Base-by-base conservation (phyloP, 1,140 invertebrate genomes). In the Neuroterus valhalla region DNA sequence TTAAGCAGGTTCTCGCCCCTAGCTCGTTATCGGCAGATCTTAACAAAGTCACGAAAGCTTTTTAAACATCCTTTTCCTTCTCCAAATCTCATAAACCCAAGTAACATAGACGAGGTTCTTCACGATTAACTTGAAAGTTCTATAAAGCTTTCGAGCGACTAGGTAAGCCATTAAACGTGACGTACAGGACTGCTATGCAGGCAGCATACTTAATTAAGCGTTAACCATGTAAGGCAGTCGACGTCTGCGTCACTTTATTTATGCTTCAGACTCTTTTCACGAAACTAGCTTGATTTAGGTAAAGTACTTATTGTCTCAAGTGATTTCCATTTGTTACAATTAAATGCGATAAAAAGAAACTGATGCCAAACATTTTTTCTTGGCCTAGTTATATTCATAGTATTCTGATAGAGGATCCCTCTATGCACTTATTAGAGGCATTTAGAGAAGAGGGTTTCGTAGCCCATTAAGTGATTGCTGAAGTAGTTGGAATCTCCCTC, bases 91-190 rank as follows among this genome's bases (percentile, higher is more conserved):
- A 15, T 62, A 62, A 62, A 14, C 12, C n/a, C 15, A 62, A 38
- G 17, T 62, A 14, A 15, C 55, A 62, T 26, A 15, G 2, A 31
- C 23, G 23, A 62, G 23, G 4, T 26, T 62, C n/a, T 62, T 62
- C 15, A 62, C 55, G 55, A 62, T 62, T 62, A 62, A 62, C 26
- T 55, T 55, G 14, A 23, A 55, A 55, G 19, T 55, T 55, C 21
- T 23, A 31, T 31, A 62, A 38, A 62, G 55, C 55, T 62, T 62
- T 31, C 12, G 14, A 31, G 55, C 23, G 23, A 62, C 26, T 62
- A 12, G 11, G 17, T 55, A 31, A 62, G 55, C 14, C 31, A 26
- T 62, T 38, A 62, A 62, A 62, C 21, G 55, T 31, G 55, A 62
- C 14, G 26, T 31, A 38, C 55, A 62, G 31, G 55, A 62, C 23